These are phyloP conservation scores for Steinernema khuongi DNA, from an alignment of 1,140 invertebrate genomes.

Conservation along the genomic window DNA sequence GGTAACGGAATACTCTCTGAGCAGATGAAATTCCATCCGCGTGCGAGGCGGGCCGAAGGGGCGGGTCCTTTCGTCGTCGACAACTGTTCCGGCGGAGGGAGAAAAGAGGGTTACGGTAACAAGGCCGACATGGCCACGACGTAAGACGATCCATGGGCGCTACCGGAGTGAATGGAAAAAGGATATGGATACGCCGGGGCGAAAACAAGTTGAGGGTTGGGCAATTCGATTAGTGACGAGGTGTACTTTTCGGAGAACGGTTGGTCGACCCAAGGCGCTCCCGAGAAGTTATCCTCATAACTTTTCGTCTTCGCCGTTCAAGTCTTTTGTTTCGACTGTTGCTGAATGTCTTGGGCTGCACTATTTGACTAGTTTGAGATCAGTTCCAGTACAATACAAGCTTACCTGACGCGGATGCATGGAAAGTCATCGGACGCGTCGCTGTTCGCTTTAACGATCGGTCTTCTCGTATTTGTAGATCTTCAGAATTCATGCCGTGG, in stretches of 20 bases:
- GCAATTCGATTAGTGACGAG: background rate
- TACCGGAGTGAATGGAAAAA: background rate
- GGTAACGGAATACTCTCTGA: background rate
- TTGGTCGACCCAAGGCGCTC: too few relatives aligned
- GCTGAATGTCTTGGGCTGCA: too few relatives aligned
- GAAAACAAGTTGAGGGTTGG: background rate
- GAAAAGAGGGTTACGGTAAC: conserved; percentile 5
- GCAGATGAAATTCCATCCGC: conserved; percentile 12
- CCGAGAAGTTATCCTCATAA: too few relatives aligned
- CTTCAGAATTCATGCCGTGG: too few relatives aligned
- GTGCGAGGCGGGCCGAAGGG: conserved; percentile 10
- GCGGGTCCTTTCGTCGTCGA: background rate
- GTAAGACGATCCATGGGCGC: conserved; percentile 3
- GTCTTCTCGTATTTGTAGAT: too few relatives aligned
- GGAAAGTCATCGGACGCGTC: too few relatives aligned
- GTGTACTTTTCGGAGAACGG: background rate
- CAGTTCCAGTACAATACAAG: too few relatives aligned
- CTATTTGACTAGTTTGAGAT: too few relatives aligned
- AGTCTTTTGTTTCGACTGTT: too few relatives aligned
- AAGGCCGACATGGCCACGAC: background rate
- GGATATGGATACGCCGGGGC: conserved; percentile 2
- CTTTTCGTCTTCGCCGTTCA: too few relatives aligned
- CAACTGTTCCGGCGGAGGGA: background rate
- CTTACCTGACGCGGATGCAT: too few relatives aligned
- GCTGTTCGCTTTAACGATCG: too few relatives aligned